These are phyloP conservation scores for Charina bottae DNA, from an alignment of 2,113 vertebrate genomes.

Conservation along the genomic window DNA sequence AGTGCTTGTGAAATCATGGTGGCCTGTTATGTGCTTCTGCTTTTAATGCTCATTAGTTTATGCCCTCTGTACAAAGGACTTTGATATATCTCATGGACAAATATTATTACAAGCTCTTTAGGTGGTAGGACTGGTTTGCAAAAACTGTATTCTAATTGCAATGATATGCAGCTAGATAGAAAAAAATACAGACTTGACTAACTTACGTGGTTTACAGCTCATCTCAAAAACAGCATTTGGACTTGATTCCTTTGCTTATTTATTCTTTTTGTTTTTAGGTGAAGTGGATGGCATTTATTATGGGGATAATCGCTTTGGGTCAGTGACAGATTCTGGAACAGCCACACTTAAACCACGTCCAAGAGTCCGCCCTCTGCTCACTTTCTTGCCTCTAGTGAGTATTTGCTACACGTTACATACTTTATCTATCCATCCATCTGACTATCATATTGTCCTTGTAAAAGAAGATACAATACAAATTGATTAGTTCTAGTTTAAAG, in stretches of 20 bases:
- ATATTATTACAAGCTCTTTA: background rate
- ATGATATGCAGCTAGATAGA: background rate
- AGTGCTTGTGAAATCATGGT: background rate
- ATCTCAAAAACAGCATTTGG: rapidly evolving
- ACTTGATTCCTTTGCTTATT: slow-evolving; percentile 15
- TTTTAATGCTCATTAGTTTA: background rate
- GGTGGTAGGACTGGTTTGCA: background rate
- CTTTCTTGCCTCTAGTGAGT: slow-evolving; percentile 79
- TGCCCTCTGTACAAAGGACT: background rate
- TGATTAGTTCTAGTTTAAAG: background rate
- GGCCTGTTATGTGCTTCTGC: background rate
- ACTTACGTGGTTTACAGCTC: background rate
- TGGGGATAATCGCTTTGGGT: slow-evolving; percentile 70
- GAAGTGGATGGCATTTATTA: slow-evolving; percentile 72
- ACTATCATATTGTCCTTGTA: background rate
- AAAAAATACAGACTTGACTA: background rate
- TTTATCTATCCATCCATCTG: background rate
- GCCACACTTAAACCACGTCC: slow-evolving; percentile 79
- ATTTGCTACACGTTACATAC: background rate
- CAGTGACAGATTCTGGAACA: slow-evolving; percentile 74
- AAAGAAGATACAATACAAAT: background rate
- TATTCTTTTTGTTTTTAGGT: slow-evolving; percentile 42
- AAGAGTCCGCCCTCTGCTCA: slow-evolving; percentile 75
- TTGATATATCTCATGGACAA: background rate
- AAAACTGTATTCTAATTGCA: background rate